Evolutionary conservation across 2,888 invertebrate species (phyloP).

Genomic region (Melipona beecheii): DNA sequence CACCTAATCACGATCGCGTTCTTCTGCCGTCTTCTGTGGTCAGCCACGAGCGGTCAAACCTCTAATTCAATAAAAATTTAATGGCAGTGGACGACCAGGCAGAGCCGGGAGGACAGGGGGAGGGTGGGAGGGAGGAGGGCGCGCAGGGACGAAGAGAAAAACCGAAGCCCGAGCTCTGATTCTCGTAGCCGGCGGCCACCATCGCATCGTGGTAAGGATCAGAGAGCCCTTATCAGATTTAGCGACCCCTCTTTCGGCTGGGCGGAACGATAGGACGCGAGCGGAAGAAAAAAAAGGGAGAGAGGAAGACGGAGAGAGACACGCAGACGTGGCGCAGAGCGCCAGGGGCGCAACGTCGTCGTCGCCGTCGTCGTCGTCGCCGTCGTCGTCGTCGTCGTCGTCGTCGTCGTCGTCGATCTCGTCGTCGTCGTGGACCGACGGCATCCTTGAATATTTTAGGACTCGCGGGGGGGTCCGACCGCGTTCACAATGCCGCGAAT

Average conservation of each 20-base stretch:
- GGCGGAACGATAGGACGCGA: conserved; percentile 57
- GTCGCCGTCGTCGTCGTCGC: conserved; percentile 69
- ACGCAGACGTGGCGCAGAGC: conserved; percentile 27
- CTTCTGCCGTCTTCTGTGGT: conserved; percentile 5
- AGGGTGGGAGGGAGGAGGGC: neutral
- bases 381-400: conserved; percentile 59
- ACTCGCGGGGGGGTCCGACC: conserved; percentile 75
- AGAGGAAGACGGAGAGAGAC: conserved; percentile 21
- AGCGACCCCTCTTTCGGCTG: conserved; percentile 76
- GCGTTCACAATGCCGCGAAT: conserved; percentile 75
- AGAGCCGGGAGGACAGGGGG: neutral
- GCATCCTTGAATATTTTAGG: conserved; percentile 83
- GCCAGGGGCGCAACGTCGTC: conserved; percentile 55
- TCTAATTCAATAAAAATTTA: conserved; percentile 64
- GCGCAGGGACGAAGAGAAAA: conserved; percentile 11
- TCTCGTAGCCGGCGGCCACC: conserved; percentile 64
- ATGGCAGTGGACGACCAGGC: conserved; percentile 40
- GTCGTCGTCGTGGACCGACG: conserved; percentile 64
- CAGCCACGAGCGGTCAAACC: conserved; percentile 24
- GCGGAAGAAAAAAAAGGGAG: conserved; percentile 5
- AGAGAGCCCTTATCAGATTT: conserved; percentile 84
- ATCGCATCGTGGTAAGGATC: conserved; percentile 77
- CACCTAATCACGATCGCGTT: conserved; percentile 47
- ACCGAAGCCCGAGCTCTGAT: conserved; percentile 37
- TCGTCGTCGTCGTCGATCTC: conserved; percentile 55